Percentiles rank a stretch among this genome's conserved stretches.
phyloP scores from a whole-genome alignment of 1,140 invertebrate species.

The Brachionus angularis region DNA sequence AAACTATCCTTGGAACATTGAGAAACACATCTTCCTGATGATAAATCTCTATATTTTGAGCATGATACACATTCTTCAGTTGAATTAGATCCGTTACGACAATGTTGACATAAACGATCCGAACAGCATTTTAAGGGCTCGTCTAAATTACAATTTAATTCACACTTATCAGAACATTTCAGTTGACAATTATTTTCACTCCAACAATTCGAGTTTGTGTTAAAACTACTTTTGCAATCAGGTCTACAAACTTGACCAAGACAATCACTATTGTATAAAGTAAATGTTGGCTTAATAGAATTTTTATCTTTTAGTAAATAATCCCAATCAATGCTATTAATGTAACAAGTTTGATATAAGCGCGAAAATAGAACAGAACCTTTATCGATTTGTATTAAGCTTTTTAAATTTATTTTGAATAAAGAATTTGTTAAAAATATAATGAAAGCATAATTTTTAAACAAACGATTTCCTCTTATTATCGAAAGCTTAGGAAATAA shows the following conservation, averaged over 20 bases:
- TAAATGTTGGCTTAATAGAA: background rate
- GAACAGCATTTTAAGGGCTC: too few species aligned
- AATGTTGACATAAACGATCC: background rate
- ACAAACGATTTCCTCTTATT: background rate
- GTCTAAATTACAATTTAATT: too few species aligned
- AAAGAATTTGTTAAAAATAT: background rate
- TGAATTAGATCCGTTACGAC: too few species aligned
- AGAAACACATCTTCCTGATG: background rate
- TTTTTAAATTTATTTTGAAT: conserved; percentile 1
- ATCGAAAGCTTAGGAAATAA: conserved; percentile 10
- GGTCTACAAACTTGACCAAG: background rate
- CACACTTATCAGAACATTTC: background rate
- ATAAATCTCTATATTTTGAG: conserved; percentile 5
- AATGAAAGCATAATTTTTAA: conserved; percentile 18
- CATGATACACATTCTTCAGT: background rate
- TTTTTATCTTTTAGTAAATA: conserved; percentile 8
- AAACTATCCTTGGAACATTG: background rate
- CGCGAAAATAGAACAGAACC: conserved; percentile 14
- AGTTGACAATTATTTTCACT: conserved; percentile 13
- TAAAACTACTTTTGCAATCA: conserved; percentile 25
- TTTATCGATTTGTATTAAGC: background rate
- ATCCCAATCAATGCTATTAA: background rate
- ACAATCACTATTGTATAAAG: conserved; percentile 24
- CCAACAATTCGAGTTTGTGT: background rate
- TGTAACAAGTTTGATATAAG: conserved; percentile 8